Percentiles rank a stretch among this genome's conserved stretches.
These are phyloP conservation scores for Phocides pigmalion DNA, from an alignment of 1,140 invertebrate species.

Conservation along the genomic window DNA sequence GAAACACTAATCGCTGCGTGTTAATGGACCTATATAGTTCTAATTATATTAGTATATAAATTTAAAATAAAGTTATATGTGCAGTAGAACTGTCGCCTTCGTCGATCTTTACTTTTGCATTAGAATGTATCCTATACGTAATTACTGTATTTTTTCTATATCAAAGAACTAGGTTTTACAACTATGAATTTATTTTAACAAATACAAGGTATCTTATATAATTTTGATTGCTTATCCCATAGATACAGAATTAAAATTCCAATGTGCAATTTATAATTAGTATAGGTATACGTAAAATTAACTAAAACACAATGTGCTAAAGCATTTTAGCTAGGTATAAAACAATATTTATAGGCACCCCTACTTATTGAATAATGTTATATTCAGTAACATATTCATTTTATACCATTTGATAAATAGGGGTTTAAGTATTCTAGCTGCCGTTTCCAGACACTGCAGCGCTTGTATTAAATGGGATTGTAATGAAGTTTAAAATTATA, in stretches of 20 bases:
- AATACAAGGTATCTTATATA: background rate
- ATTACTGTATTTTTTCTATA: conserved; percentile 6
- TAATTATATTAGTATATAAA: conserved; percentile 8
- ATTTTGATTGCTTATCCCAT: background rate
- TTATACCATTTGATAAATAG: no score
- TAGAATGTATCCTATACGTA: background rate
- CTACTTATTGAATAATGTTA: background rate
- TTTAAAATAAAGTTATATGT: background rate
- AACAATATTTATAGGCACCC: conserved; percentile 6
- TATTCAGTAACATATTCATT: no score
- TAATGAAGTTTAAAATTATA: no score
- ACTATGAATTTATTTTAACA: background rate
- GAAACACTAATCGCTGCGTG: conserved; percentile 25
- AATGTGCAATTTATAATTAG: conserved; percentile 1
- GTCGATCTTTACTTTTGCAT: background rate
- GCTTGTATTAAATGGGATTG: no score
- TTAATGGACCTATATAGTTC: conserved; percentile 35
- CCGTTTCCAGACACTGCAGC: no score
- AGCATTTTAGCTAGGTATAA: background rate
- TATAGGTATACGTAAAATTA: background rate
- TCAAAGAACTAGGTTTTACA: background rate
- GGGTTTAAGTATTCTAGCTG: no score
- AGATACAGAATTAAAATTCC: no score
- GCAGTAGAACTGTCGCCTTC: background rate
- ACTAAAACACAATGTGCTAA: background rate